Evolutionary conservation across 2,113 vertebrate species (phyloP), one percentile per base, ranked within the genome.

Genomic region (Scartelaos histophorus): DNA sequence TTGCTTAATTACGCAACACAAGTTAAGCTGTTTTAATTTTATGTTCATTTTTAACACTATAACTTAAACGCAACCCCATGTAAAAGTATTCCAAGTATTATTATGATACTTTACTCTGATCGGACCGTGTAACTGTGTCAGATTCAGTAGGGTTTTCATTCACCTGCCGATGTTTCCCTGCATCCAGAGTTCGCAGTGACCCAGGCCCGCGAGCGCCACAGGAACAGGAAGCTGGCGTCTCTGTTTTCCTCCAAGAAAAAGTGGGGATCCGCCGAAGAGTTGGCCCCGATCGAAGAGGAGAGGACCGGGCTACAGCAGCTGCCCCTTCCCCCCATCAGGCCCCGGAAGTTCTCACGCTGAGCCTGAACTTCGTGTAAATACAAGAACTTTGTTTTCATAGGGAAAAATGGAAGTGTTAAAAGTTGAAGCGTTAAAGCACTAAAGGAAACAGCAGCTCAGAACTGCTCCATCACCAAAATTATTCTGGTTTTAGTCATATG

Each of bases 211-310:
- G 93, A 93, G 75, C 89, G 91, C 3, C 87, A 89, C 73, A 85
- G 88, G 70, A 93, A 93, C 88, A 85, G 91, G 77, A 94, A 93
- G 82, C 60, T 94, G 78, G 82, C 38, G 0, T 91, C 91, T 0
- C 73, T 95, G 47, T 94, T 94, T 73, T 89, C 93, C 43, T 91
- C 92, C 64, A 94, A 88, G 87, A 79, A 86, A 67, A 92, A 82
- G 79, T 90, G 92, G 92, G 92, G 92, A 25, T 94, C 89, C 0
- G 90, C 88, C 0, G 84, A 93, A 79, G 92, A 93, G 5, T 81
- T 92, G 66, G 88, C 86, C 3, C 86, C 90, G 0, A 73, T 77
- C 0, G 83, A 85, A n/a, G 91, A 94, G 61, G 81, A 92, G 80
- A 85, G 88, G 71, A 65, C 74, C 2, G 2, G 22, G 6, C 51